Conservation (phyloP, 2,797 vertebrate genomes). For the Catostomus latipinnis region DNA sequence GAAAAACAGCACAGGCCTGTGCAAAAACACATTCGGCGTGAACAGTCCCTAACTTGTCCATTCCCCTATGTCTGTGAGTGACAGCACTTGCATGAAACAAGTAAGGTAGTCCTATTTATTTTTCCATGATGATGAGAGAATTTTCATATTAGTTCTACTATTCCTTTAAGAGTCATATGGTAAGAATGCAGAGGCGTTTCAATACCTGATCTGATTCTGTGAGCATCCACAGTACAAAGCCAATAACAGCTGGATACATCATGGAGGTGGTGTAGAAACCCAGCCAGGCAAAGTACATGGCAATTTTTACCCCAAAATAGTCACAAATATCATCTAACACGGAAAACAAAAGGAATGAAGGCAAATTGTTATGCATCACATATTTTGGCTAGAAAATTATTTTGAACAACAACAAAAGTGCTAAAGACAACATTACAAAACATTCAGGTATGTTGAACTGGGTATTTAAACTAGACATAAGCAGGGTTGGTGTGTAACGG, state of each 20-base stretch:
- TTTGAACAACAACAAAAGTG: background rate
- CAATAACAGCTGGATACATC: constrained; percentile 94
- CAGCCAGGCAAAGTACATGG: constrained; percentile 98
- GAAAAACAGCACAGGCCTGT: no score
- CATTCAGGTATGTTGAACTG: no score
- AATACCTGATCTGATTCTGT: constrained; percentile 93
- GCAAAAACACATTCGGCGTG: no score
- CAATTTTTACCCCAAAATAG: constrained; percentile 97
- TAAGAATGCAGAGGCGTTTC: background rate
- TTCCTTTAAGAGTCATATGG: background rate
- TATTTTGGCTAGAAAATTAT: background rate
- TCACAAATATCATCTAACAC: constrained; percentile 94
- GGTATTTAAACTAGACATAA: no score
- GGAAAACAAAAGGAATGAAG: background rate
- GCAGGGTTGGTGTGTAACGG: no score
- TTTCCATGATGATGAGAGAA: background rate
- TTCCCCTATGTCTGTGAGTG: no score
- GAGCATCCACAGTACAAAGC: constrained; percentile 93
- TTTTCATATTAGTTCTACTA: background rate
- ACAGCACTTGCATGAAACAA: no score
- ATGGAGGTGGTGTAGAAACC: constrained; percentile 98
- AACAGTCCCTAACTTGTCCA: no score
- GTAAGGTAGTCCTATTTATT: no score
- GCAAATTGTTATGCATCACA: background rate
- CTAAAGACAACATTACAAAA: no score